Evolutionary conservation across 2,797 vertebrate genomes (phyloP).

Genomic region (Macrochelys suwanniensis): DNA sequence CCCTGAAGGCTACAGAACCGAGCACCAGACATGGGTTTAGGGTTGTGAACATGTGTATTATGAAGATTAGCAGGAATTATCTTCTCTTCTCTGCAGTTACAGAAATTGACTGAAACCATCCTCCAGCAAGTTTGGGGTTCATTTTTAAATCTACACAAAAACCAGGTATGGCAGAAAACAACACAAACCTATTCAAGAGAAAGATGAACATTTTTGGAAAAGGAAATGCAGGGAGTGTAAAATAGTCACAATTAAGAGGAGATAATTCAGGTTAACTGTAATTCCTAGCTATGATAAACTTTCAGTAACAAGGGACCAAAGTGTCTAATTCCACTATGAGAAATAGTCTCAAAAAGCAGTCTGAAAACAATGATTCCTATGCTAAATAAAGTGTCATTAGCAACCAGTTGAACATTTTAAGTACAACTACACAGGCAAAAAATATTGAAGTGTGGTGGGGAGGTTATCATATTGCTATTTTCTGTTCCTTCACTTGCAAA

Average conservation of each 20-base stretch:
- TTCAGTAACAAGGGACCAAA: neutral
- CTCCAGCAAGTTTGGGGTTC: neutral
- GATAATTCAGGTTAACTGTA: neutral
- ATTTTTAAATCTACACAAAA: neutral
- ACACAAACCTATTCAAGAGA: neutral
- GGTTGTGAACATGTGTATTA: neutral
- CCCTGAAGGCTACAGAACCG: neutral
- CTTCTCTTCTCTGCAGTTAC: too few relatives aligned
- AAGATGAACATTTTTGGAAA: neutral
- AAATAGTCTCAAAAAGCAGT: neutral
- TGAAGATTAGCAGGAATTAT: neutral
- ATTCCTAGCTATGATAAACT: neutral
- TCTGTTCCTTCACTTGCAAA: neutral
- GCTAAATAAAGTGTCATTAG: neutral
- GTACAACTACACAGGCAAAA: neutral
- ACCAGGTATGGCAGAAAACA: neutral
- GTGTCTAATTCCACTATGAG: neutral
- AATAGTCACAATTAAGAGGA: neutral
- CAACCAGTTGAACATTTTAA: neutral
- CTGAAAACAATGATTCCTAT: neutral
- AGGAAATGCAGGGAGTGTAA: neutral
- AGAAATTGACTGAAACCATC: too few relatives aligned
- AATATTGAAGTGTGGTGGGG: neutral
- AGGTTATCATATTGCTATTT: neutral
- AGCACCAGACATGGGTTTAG: fast-evolving